Evolutionary conservation across 2,888 invertebrate species (phyloP).

Genomic region (Monoplex corrugatus): DNA sequence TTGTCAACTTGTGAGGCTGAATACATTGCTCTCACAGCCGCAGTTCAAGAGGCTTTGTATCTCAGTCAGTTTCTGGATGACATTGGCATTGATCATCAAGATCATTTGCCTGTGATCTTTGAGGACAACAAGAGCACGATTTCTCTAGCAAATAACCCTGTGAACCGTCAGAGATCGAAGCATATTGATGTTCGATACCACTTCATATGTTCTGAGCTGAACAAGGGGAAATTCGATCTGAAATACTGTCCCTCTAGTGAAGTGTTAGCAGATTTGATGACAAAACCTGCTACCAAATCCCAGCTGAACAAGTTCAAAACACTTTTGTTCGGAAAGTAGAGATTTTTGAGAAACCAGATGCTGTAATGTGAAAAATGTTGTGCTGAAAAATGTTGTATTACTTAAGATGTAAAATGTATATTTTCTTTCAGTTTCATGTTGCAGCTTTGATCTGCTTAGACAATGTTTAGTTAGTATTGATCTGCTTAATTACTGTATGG

Average conservation of each 20-base stretch:
- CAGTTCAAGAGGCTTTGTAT: slow-evolving; percentile 58
- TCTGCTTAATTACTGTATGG: no score
- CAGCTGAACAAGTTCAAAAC: neutral
- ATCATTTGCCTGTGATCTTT: no score
- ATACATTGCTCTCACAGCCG: slow-evolving; percentile 61
- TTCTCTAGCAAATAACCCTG: slow-evolving; percentile 40
- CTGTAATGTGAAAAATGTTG: no score
- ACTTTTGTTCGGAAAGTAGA: no score
- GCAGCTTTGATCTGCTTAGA: no score
- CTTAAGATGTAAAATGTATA: no score
- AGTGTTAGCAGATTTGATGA: slow-evolving; percentile 32
- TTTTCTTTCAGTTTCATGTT: no score
- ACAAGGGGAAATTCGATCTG: neutral
- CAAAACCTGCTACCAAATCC: neutral
- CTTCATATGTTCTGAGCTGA: neutral
- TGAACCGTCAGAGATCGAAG: slow-evolving; percentile 31
- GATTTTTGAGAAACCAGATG: no score
- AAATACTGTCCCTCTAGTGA: neutral
- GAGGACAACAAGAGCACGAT: slow-evolving; percentile 62
- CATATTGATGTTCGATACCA: slow-evolving; percentile 15
- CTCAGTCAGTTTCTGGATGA: slow-evolving; percentile 10
- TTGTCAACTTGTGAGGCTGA: slow-evolving; percentile 64
- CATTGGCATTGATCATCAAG: neutral
- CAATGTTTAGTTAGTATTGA: no score
- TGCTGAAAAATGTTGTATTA: no score